Conservation (phyloP, 92 coral and sea anemone genomes). For the Porites lobata region DNA sequence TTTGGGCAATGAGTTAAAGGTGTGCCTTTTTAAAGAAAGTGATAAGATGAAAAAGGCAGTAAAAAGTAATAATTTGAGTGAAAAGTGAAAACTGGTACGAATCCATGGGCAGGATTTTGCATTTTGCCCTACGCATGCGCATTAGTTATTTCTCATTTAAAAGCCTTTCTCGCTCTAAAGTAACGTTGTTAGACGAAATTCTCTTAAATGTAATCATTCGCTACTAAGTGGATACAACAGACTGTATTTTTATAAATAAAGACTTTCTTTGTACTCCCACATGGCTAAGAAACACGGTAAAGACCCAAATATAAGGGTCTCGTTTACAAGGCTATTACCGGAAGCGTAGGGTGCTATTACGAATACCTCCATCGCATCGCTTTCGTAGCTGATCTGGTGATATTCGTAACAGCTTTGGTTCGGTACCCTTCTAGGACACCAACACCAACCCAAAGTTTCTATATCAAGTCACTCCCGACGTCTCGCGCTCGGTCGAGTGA, state of each 20-base stretch:
- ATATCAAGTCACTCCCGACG: slow-evolving; percentile 49
- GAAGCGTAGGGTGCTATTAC: slow-evolving; percentile 67
- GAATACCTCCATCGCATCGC: slow-evolving; percentile 59
- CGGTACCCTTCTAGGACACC: slow-evolving; percentile 60
- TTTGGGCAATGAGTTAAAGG: no score
- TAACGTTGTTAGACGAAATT: background rate
- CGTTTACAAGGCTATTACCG: background rate
- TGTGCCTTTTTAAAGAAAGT: no score
- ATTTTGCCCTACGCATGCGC: background rate
- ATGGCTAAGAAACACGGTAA: background rate
- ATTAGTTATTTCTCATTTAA: background rate
- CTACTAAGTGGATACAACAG: background rate
- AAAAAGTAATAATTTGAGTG: background rate
- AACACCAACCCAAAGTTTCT: slow-evolving; percentile 55
- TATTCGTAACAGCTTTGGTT: slow-evolving; percentile 60
- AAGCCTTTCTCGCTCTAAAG: background rate
- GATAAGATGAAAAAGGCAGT: background rate
- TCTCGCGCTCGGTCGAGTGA: slow-evolving; percentile 62
- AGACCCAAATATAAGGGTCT: background rate
- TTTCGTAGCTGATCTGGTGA: slow-evolving; percentile 62
- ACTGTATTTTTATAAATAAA: background rate
- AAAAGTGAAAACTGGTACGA: background rate
- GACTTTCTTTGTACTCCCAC: background rate
- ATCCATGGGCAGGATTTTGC: background rate
- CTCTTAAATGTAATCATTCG: background rate